A percentile compares a stretch with the other conserved stretches of the same genome.
phyloP scores from a whole-genome alignment of 2,113 vertebrate genomes.

The Henicopernis longicauda region DNA sequence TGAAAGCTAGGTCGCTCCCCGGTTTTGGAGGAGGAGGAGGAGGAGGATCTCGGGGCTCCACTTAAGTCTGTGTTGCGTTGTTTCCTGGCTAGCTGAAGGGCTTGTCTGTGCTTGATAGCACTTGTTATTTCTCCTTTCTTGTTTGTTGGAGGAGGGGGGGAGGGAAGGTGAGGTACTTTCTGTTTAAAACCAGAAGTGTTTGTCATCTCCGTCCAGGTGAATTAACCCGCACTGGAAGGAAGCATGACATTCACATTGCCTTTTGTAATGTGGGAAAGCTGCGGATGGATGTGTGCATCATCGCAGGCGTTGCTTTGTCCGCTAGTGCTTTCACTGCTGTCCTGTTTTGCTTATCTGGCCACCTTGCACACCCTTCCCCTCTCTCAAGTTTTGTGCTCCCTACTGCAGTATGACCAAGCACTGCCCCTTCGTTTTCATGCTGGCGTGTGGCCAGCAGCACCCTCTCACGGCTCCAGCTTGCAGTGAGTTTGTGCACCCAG shows the following conservation, averaged over 20 bases:
- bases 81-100: slow-evolving; percentile 20
- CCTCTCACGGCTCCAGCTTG: not conserved
- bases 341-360: not conserved
- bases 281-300: not conserved
- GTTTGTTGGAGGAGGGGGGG: not conserved
- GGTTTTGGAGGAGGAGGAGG: not conserved
- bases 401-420: not conserved
- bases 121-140: slow-evolving; percentile 17
- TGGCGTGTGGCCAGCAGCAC: not conserved
- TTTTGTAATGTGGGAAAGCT: not conserved
- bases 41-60: not conserved
- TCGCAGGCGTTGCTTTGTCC: not conserved
- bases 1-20: fast-evolving
- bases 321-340: not conserved
- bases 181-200: slow-evolving; percentile 37
- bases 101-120: slow-evolving; percentile 48
- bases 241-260: not conserved
- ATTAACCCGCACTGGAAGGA: not conserved
- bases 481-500: not conserved
- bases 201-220: not conserved
- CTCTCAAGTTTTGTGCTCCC: not conserved
- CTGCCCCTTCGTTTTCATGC: not conserved
- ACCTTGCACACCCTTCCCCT: not conserved
- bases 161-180: slow-evolving; percentile 20
- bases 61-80: not conserved